These are phyloP conservation scores for Arnoldichthys spilopterus DNA, from an alignment of 2,797 vertebrate species.

Conservation along the genomic window DNA sequence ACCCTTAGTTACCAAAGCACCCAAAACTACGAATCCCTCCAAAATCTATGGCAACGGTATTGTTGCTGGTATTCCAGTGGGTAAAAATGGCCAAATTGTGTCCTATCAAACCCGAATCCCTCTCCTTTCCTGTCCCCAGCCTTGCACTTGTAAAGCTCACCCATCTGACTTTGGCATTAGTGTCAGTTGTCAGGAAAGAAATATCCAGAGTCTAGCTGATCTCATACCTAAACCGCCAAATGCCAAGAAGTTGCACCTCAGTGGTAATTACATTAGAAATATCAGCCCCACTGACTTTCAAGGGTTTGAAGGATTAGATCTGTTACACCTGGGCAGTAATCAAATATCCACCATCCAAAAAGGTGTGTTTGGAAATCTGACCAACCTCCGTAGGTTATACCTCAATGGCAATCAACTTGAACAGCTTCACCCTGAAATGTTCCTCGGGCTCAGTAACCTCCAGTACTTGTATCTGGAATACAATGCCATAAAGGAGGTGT, in stretches of 20 bases:
- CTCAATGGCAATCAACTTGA: constrained; percentile 97
- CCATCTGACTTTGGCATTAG: constrained; percentile 96
- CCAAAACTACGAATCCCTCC: constrained; percentile 93
- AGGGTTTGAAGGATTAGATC: constrained; percentile 94
- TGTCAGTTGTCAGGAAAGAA: constrained; percentile 96
- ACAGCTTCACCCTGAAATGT: constrained; percentile 94
- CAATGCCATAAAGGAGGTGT: constrained; percentile 96
- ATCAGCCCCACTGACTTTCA: constrained; percentile 86
- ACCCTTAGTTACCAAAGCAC: constrained; percentile 86
- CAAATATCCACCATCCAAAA: constrained; percentile 88
- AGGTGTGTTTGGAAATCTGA: constrained; percentile 93
- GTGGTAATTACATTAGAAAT: constrained; percentile 92
- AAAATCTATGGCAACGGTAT: constrained; percentile 96
- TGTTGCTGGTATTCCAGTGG: constrained; percentile 88
- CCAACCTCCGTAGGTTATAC: constrained; percentile 93
- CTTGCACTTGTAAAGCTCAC: constrained; percentile 94
- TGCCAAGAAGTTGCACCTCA: constrained; percentile 95
- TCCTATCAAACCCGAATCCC: constrained; percentile 93
- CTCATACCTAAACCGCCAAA: constrained; percentile 90
- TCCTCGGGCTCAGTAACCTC: constrained; percentile 92
- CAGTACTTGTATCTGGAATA: constrained; percentile 99
- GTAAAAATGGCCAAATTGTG: constrained; percentile 89
- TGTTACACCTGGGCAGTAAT: constrained; percentile 96
- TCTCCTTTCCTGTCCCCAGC: constrained; percentile 87
- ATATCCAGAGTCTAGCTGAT: constrained; percentile 88